These are phyloP conservation scores for Sebastes goodei DNA, from an alignment of 2,797 vertebrate genomes.

Conservation along the genomic window DNA sequence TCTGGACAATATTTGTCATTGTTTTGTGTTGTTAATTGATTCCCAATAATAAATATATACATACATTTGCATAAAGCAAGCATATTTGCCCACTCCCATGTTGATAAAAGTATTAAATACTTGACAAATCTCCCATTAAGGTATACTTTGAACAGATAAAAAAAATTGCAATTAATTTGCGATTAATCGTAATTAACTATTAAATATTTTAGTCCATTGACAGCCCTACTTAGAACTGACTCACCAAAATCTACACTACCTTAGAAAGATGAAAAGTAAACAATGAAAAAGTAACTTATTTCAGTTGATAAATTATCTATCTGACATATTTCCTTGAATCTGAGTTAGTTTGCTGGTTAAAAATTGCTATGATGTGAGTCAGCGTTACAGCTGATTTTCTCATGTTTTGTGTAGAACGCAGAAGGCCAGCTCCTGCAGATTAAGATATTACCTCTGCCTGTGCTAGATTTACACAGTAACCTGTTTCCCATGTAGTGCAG, in stretches of 20 bases:
- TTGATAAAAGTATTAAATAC: too few species aligned
- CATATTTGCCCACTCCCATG: too few species aligned
- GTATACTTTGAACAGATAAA: too few species aligned
- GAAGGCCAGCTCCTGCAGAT: conserved; percentile 19
- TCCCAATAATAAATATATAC: too few species aligned
- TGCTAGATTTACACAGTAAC: conserved; percentile 29
- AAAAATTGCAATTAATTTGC: too few species aligned
- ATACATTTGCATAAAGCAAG: too few species aligned
- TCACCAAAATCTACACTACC: background rate
- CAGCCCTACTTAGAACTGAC: background rate
- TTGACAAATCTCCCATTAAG: too few species aligned
- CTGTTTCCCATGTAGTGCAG: conserved; percentile 32
- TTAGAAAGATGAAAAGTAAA: background rate
- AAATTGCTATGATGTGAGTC: background rate
- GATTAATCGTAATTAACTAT: too few species aligned
- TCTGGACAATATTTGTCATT: too few species aligned
- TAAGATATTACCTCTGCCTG: conserved; percentile 20
- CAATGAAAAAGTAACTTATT: background rate
- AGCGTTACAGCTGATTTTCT: conserved; percentile 4
- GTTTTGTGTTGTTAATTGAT: too few species aligned
- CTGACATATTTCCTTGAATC: background rate
- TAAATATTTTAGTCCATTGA: too few species aligned
- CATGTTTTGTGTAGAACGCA: conserved; percentile 1
- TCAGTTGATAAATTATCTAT: background rate
- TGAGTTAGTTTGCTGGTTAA: background rate